Evolutionary conservation across 1,140 invertebrate genomes (phyloP).

Genomic region (Ylistrum balloti): DNA sequence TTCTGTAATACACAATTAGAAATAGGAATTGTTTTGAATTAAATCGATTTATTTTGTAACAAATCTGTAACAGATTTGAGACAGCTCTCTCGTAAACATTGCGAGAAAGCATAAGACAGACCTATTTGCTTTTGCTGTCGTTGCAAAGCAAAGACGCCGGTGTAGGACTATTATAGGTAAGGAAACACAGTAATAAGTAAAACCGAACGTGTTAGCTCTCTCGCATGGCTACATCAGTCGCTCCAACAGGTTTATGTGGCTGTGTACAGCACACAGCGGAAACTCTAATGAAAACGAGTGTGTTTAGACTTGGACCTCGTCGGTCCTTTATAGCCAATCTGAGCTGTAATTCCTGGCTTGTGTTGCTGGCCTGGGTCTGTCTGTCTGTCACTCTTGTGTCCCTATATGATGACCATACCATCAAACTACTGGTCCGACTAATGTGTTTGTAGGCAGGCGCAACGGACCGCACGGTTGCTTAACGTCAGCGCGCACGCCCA

Average conservation of each 20-base stretch:
- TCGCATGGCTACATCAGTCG: not conserved
- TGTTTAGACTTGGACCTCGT: constrained; percentile 6
- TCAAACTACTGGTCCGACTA: not conserved
- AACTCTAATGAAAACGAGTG: constrained; percentile 9
- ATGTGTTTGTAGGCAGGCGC: constrained; percentile 6
- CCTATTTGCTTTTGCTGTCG: no score
- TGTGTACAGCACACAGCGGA: not conserved
- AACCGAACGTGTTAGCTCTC: not conserved
- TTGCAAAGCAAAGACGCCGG: no score
- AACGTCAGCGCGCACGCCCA: not conserved
- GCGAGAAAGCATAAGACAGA: no score
- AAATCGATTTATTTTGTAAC: no score
- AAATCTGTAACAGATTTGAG: no score
- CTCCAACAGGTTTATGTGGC: constrained; percentile 1
- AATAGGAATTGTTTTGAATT: no score
- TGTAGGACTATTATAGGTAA: not conserved
- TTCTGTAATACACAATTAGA: no score
- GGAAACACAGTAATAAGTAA: not conserved
- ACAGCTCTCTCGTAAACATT: no score
- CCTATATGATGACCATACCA: not conserved
- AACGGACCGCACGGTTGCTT: not conserved
- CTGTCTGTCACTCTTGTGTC: not conserved
- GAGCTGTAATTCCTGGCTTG: not conserved
- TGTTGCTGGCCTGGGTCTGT: not conserved
- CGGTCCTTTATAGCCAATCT: not conserved